phyloP scores from a whole-genome alignment of 2,113 vertebrate genomes.

The Corythaixoides concolor region DNA sequence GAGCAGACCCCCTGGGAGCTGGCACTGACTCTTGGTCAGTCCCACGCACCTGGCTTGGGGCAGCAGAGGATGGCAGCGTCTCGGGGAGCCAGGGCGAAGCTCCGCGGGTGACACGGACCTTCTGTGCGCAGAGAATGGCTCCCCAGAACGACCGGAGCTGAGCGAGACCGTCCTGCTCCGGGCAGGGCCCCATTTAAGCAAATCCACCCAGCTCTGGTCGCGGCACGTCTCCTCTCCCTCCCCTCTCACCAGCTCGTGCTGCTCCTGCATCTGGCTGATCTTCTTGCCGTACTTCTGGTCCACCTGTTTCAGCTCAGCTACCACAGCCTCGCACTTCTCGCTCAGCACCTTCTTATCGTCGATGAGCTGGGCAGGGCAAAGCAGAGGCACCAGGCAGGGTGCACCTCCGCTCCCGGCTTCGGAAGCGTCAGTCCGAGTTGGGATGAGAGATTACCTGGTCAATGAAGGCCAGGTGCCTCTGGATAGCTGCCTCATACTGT shows the following conservation, averaged over 20 bases:
- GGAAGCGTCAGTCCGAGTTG: rapidly evolving
- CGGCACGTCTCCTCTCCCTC: rapidly evolving
- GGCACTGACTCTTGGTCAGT: neutral
- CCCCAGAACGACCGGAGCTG: rapidly evolving
- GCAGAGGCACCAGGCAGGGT: neutral
- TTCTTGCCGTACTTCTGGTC: conserved; percentile 89
- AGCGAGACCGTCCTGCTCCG: rapidly evolving
- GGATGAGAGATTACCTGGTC: conserved; percentile 82
- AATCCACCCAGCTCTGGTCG: neutral
- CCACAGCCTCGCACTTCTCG: conserved; percentile 86
- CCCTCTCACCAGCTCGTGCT: conserved; percentile 87
- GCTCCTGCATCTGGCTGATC: conserved; percentile 88
- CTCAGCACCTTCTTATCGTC: conserved; percentile 90
- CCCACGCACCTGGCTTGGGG: neutral
- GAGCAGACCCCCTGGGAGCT: neutral
- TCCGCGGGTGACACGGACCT: rapidly evolving
- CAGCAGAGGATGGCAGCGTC: neutral
- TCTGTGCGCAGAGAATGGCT: neutral
- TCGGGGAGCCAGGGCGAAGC: neutral
- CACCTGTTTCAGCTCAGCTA: conserved; percentile 86
- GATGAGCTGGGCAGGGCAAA: conserved; percentile 78
- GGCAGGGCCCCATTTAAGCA: neutral
- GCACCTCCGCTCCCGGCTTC: neutral
- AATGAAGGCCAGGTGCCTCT: conserved; percentile 91
- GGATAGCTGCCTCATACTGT: conserved; percentile 91